Evolutionary conservation across 1,140 invertebrate species (phyloP), one percentile per base, ranked within the genome.

Genomic region (Eueides isabella): DNA sequence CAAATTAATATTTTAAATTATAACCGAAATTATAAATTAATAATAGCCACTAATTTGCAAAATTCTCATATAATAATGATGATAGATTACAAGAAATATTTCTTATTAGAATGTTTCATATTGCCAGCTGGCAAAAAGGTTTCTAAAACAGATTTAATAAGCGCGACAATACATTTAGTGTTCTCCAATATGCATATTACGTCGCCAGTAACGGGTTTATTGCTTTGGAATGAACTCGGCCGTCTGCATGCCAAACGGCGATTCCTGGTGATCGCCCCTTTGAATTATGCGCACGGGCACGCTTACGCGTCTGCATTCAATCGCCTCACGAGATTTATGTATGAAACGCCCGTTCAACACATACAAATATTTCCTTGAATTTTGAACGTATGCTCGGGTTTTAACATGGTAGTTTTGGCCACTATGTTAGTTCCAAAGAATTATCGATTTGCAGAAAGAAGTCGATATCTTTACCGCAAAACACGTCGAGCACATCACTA

Each of bases 231-330:
- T 90, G 87, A 86, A 85, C 81, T 82, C 78, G 77, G 72, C 80
- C 84, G 90, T 90, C 88, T 91, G 90, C 90, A 92, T 92, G 90
- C 88, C 84, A 92, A 92, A 81, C 83, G 81, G 79, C 85, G 84
- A 87, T 90, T 92, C 89, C 85, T 92, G 88, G 88, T 90, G 89
- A 91, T 91, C 85, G 88, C 86, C 88, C 86, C 86, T 87, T 88
- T 90, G 86, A 91, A 90, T 88, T 92, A 92, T 92, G 89, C 87
- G 89, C 85, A 82, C 78, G 80, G 81, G 88, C 88, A 89, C 85
- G 82, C 87, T 89, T 85, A 84, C 83, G 80, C 85, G 87, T 89
- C 87, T 88, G 87, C 85, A 90, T 90, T 92, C 86, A 88, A 88
- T 89, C 85, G 83, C 80, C 79, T 80, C 80, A 69, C 79, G 76